Evolutionary conservation across 1,140 invertebrate genomes (phyloP), one percentile per base, ranked within the genome.

Genomic region (Sweltsa coloradensis): DNA sequence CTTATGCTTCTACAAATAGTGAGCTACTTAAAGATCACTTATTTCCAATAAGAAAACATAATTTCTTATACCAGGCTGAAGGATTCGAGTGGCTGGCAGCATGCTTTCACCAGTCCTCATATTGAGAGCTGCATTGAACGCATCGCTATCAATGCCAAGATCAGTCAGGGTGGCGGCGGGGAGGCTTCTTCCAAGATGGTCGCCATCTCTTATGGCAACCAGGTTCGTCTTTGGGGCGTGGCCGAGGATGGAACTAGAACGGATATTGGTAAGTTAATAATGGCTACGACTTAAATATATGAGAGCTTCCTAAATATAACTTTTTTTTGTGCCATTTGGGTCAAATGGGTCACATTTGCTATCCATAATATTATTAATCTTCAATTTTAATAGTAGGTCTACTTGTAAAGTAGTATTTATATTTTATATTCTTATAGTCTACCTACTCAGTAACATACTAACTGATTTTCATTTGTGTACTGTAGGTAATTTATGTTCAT

Each of bases 1-100:
- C 19, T 34, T 16, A 34, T 36, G 18, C 22, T 1, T 19, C 9
- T 44, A 16, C 19, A 34, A 14, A 25, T 26, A 31, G 3, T 6
- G n/a, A 44, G 7, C n/a, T 3, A n/a, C 31, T 24, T 31, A 22
- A 44, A n/a, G 7, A 18, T 37, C 36, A 18, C 36, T 37, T 37
- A 14, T 37, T n/a, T n/a, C n/a, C n/a, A n/a, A n/a, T n/a, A n/a
- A n/a, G 24, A 34, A 46, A 24, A 2, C 11, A 22, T 46, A 18
- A 46, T 36, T 48, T 6, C 41, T 26, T 44, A 26, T 53, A 60
- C 34, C 57, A 88, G 89, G 61, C 76, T 96, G 52, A 96, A 94
- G 67, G 94, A 97, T 62, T 91, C 89, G 0, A 87, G 83, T 55
- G 93, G 93, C 7, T 97, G 94, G 93, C 90, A 95, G 57, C 78